Evolutionary conservation across 2,113 vertebrate genomes (phyloP).

Genomic region (Tinamus guttatus): DNA sequence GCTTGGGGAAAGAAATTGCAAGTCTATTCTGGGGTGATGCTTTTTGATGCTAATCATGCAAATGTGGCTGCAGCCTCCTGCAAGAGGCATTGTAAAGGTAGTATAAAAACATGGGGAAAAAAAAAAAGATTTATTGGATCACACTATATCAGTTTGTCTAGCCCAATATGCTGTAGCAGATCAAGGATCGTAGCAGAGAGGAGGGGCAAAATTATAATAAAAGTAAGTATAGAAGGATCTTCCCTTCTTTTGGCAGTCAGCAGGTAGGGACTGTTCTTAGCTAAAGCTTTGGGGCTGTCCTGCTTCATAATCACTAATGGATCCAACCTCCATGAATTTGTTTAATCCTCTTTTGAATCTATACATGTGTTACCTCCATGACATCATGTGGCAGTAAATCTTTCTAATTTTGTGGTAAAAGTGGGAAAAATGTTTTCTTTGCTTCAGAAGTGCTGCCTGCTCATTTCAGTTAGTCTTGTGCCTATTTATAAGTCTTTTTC

Average conservation of each 20-base stretch:
- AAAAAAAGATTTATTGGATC: neutral
- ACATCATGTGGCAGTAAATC: neutral
- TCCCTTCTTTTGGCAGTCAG: neutral
- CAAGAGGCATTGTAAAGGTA: neutral
- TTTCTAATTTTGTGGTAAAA: neutral
- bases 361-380: neutral
- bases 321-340: neutral
- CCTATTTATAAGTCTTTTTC: neutral
- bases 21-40: neutral
- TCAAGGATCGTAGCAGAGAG: neutral
- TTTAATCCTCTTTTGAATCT: constrained; percentile 37
- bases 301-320: constrained; percentile 4
- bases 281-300: constrained; percentile 20
- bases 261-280: neutral
- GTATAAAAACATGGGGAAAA: neutral
- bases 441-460: neutral
- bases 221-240: neutral
- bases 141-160: neutral
- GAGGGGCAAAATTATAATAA: neutral
- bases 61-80: fast-evolving
- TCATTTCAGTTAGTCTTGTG: neutral
- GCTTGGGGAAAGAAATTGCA: neutral
- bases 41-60: neutral
- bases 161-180: neutral
- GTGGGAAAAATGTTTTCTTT: neutral